phyloP scores from a whole-genome alignment of 2,113 vertebrate species.

The Dicerorhinus sumatrensis region DNA sequence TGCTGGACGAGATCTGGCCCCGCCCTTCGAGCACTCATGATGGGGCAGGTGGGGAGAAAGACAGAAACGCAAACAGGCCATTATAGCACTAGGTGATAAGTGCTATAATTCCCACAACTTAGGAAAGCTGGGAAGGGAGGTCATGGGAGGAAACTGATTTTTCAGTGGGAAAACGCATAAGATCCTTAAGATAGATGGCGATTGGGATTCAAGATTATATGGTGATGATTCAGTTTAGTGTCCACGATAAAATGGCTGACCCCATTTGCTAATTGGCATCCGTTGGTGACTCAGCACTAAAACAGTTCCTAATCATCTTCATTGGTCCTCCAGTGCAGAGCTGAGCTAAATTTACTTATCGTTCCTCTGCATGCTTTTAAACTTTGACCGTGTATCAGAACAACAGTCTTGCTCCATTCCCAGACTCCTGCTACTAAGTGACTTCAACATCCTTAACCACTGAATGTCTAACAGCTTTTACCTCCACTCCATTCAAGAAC shows the following conservation, averaged over 20 bases:
- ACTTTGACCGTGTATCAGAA: background rate
- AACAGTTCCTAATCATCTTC: background rate
- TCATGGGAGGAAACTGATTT: background rate
- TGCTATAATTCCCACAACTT: background rate
- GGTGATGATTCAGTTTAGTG: background rate
- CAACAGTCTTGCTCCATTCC: background rate
- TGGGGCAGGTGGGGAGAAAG: background rate
- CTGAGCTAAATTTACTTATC: background rate
- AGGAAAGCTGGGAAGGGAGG: background rate
- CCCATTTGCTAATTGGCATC: slow-evolving; percentile 61
- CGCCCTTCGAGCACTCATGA: background rate
- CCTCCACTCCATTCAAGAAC: background rate
- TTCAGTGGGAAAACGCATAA: background rate
- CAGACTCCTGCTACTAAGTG: background rate
- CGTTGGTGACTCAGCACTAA: slow-evolving; percentile 1
- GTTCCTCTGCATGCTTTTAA: background rate
- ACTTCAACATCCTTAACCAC: background rate
- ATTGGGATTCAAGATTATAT: slow-evolving; percentile 67
- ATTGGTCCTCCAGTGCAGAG: background rate
- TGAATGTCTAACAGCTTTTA: background rate
- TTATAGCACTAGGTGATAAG: background rate
- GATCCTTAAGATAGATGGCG: background rate
- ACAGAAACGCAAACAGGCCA: background rate
- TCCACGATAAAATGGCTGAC: slow-evolving; percentile 56
- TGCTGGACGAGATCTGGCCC: background rate